Evolutionary conservation across 35 echinoderm and acorn worm species (phyloP).

Genomic region (Lytechinus pictus): DNA sequence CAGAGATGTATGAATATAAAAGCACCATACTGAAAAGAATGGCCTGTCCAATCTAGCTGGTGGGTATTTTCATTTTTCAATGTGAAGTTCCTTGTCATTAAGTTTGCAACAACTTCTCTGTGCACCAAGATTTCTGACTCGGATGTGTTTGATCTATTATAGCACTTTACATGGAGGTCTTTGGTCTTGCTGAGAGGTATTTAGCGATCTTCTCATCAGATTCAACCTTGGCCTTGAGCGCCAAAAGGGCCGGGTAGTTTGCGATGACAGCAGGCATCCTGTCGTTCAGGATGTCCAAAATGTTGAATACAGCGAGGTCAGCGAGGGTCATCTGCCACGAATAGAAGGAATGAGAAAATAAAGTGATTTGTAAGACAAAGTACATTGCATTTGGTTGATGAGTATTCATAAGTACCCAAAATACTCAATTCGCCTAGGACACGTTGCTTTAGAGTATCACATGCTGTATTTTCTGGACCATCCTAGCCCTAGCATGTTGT

Average conservation of each 20-base stretch:
- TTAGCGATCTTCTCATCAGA: constrained; percentile 22
- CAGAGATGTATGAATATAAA: too few relatives aligned
- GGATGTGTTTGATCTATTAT: not conserved
- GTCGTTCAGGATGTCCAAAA: not conserved
- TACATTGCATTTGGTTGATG: not conserved
- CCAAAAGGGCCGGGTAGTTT: not conserved
- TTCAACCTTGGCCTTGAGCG: constrained; percentile 15
- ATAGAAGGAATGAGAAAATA: not conserved
- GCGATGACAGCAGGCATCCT: not conserved
- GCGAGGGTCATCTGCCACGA: not conserved
- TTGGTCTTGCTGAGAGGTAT: constrained; percentile 35
- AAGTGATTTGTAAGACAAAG: not conserved
- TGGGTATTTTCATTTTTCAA: too few relatives aligned
- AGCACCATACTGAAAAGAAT: too few relatives aligned
- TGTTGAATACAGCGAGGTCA: constrained; percentile 37
- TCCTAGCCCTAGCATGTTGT: too few relatives aligned
- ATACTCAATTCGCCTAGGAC: too few relatives aligned
- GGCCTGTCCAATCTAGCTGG: too few relatives aligned
- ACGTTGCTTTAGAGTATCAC: too few relatives aligned
- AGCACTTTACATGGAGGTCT: not conserved
- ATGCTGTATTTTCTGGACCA: too few relatives aligned
- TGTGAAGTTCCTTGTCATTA: too few relatives aligned
- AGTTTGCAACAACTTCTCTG: too few relatives aligned
- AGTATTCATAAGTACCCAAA: too few relatives aligned
- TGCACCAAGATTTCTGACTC: too few relatives aligned